phyloP scores from a whole-genome alignment of 2,113 vertebrate genomes.

The Malurus elegans region DNA sequence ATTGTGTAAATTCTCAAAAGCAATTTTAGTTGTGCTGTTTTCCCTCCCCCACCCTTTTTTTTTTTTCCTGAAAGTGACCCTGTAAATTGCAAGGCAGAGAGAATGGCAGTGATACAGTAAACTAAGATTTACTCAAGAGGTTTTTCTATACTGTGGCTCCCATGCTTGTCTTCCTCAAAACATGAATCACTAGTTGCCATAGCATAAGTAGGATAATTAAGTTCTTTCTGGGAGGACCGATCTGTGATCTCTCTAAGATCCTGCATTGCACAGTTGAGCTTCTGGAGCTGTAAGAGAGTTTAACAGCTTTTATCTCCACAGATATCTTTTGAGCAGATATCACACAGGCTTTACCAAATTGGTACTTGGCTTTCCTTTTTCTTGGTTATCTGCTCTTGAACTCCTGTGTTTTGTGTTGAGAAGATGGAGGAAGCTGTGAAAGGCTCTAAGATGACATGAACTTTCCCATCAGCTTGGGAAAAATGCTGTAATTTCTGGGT shows the following conservation, averaged over 20 bases:
- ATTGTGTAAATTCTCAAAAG: not conserved
- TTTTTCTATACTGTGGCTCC: not conserved
- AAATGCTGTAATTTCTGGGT: not conserved
- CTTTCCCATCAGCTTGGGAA: not conserved
- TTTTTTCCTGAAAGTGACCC: accelerated
- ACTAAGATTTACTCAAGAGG: not conserved
- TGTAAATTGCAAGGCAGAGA: not conserved
- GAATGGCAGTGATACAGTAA: accelerated
- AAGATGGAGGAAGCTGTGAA: not conserved
- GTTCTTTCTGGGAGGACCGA: not conserved
- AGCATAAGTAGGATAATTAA: not conserved
- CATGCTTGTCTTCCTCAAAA: not conserved
- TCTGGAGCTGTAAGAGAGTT: not conserved
- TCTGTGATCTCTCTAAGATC: not conserved
- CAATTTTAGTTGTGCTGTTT: not conserved
- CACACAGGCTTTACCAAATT: not conserved
- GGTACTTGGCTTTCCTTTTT: not conserved
- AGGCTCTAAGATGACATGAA: not conserved
- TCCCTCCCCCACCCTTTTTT: accelerated
- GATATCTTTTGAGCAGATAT: not conserved
- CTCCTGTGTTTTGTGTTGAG: not conserved
- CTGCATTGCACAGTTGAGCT: not conserved
- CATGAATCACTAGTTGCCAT: not conserved
- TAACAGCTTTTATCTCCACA: not conserved
- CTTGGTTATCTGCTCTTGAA: not conserved